phyloP scores from a whole-genome alignment of 2,113 vertebrate genomes.

The Sceloporus tristichus region DNA sequence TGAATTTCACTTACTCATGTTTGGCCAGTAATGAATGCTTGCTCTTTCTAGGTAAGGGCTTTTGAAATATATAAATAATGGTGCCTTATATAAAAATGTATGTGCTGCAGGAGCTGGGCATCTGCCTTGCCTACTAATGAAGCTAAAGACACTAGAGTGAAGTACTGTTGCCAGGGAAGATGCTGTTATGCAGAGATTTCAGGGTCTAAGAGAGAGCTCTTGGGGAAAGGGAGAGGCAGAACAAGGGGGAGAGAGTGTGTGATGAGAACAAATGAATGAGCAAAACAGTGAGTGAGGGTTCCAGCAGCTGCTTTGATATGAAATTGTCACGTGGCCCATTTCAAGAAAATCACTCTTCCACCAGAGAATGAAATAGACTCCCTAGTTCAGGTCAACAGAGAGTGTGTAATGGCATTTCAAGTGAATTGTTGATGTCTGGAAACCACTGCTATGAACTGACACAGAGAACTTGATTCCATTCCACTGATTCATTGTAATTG shows the following conservation, averaged over 20 bases:
- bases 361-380: conserved; percentile 30
- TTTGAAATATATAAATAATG: conserved; percentile 46
- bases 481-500: neutral
- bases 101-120: conserved; percentile 48
- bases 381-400: conserved; percentile 20
- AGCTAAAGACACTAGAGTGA: conserved; percentile 47
- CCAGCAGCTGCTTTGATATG: neutral
- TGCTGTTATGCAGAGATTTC: conserved; percentile 44
- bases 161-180: conserved; percentile 49
- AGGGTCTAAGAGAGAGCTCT: conserved; percentile 4
- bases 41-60: conserved; percentile 35
- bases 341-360: conserved; percentile 29
- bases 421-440: conserved; percentile 8
- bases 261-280: neutral
- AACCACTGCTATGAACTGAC: conserved; percentile 9
- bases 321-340: neutral
- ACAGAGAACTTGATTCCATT: conserved; percentile 2
- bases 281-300: conserved; percentile 23
- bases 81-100: conserved; percentile 62
- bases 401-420: neutral
- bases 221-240: neutral
- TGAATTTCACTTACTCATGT: conserved; percentile 40
- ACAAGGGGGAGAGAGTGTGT: neutral
- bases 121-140: conserved; percentile 66
- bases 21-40: conserved; percentile 35